phyloP scores from a whole-genome alignment of 2,888 invertebrate genomes.

The Agrilus mali region DNA sequence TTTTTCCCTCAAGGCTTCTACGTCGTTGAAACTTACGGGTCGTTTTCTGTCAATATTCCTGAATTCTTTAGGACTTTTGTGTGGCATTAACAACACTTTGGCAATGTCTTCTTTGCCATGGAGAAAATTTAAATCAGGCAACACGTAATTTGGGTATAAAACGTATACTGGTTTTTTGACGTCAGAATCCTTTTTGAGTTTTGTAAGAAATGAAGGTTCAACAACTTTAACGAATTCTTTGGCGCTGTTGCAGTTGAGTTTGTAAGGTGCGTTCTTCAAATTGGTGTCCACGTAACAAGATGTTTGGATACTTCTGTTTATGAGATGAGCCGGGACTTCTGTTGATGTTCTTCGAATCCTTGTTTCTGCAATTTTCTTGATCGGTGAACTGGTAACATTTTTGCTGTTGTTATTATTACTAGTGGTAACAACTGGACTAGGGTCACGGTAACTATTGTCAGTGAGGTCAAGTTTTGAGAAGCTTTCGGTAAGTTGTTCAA shows the following conservation, averaged over 20 bases:
- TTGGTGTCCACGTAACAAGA: conserved; percentile 37
- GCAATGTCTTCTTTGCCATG: conserved; percentile 34
- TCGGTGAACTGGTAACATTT: neutral
- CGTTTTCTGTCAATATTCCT: conserved; percentile 36
- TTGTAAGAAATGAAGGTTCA: conserved; percentile 57
- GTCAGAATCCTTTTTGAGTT: conserved; percentile 39
- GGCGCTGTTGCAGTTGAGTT: conserved; percentile 16
- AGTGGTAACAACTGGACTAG: no score
- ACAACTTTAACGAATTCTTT: conserved; percentile 46
- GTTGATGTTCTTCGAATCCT: conserved; percentile 3
- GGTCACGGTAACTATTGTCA: conserved; percentile 18
- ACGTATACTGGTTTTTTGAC: conserved; percentile 71
- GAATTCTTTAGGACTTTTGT: conserved; percentile 36
- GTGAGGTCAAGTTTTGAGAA: conserved; percentile 31
- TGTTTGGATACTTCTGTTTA: conserved; percentile 67
- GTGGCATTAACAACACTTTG: conserved; percentile 63
- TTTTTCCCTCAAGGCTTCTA: conserved; percentile 67
- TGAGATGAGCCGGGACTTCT: conserved; percentile 39
- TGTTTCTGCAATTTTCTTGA: no score
- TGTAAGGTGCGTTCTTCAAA: conserved; percentile 24
- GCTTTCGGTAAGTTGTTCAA: conserved; percentile 36
- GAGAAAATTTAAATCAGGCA: conserved; percentile 80
- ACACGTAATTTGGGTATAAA: conserved; percentile 79
- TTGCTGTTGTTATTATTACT: neutral
- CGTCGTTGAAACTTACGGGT: conserved; percentile 71